phyloP scores from a whole-genome alignment of 2,888 invertebrate genomes.

The Drosophila quasianomalipes region DNA sequence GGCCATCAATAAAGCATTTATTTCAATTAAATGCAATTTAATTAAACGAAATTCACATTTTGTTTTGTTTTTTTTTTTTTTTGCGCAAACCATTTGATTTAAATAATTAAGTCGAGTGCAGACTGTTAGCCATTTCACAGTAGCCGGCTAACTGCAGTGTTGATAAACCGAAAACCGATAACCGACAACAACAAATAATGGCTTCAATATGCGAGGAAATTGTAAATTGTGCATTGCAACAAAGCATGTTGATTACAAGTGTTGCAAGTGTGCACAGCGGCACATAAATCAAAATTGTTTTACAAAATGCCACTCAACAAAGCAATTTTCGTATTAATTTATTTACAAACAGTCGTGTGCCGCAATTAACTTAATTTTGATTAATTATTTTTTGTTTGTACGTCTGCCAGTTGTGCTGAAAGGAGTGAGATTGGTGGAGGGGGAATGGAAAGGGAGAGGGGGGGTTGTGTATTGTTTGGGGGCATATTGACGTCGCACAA shows the following conservation, averaged over 20 bases:
- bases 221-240: conserved; percentile 22
- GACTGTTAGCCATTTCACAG: conserved; percentile 25
- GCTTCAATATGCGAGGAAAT: conserved; percentile 15
- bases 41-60: conserved; percentile 24
- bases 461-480: neutral
- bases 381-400: conserved; percentile 25
- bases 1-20: conserved; percentile 24
- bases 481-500: neutral
- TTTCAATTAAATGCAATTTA: conserved; percentile 41
- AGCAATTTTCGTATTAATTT: conserved; percentile 33
- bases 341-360: conserved; percentile 7
- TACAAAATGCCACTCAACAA: conserved; percentile 31
- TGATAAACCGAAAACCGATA: neutral
- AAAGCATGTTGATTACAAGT: conserved; percentile 4
- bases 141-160: conserved; percentile 14
- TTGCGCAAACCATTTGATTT: conserved; percentile 13
- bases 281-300: conserved; percentile 28
- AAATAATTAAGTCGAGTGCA: conserved; percentile 20
- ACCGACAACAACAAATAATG: conserved; percentile 21
- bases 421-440: neutral
- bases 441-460: too few relatives aligned
- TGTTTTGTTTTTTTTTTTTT: neutral
- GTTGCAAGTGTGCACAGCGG: neutral
- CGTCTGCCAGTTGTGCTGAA: neutral
- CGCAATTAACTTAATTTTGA: conserved; percentile 18